Percentiles rank a stretch among this genome's conserved stretches.
These are phyloP conservation scores for Heliconius ethilla DNA, from an alignment of 2,888 invertebrate genomes.

Conservation along the genomic window DNA sequence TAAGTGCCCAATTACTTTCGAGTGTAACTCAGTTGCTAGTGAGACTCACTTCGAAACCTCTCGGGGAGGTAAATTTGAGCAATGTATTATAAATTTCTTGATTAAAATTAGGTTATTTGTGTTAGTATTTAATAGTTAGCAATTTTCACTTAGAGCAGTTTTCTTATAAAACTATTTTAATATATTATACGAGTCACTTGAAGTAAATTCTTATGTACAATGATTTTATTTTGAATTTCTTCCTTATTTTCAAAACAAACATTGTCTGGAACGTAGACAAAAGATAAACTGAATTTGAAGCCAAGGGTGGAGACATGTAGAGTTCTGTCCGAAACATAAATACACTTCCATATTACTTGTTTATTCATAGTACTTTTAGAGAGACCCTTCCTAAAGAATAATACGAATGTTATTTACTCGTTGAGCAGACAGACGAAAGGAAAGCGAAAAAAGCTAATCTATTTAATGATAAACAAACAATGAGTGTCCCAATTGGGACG, in stretches of 20 bases:
- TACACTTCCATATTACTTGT: conserved; percentile 52
- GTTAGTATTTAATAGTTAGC: background rate
- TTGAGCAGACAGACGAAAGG: conserved; percentile 17
- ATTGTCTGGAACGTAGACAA: conserved; percentile 30
- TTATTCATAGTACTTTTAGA: conserved; percentile 57
- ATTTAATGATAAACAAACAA: conserved; percentile 24
- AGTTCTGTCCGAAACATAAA: conserved; percentile 56
- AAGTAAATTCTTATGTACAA: background rate
- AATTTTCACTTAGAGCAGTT: background rate
- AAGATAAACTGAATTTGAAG: conserved; percentile 27
- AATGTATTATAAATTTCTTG: conserved; percentile 14
- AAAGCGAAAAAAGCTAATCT: conserved; percentile 23
- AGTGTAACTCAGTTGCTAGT: conserved; percentile 17
- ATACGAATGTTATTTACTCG: conserved; percentile 54
- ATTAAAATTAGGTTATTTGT: conserved; percentile 21
- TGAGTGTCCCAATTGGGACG: background rate
- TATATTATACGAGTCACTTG: background rate
- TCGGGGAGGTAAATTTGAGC: conserved; percentile 25
- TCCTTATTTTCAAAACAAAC: conserved; percentile 26
- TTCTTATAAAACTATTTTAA: background rate
- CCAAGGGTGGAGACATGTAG: conserved; percentile 43
- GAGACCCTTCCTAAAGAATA: conserved; percentile 50
- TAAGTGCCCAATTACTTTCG: conserved; percentile 31
- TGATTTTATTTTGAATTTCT: conserved; percentile 7
- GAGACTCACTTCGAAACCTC: conserved; percentile 25